Percentiles rank a stretch among this genome's conserved stretches.
Evolutionary conservation across 2,888 invertebrate species (phyloP).

Genomic region (Eupithecia pulchellata): DNA sequence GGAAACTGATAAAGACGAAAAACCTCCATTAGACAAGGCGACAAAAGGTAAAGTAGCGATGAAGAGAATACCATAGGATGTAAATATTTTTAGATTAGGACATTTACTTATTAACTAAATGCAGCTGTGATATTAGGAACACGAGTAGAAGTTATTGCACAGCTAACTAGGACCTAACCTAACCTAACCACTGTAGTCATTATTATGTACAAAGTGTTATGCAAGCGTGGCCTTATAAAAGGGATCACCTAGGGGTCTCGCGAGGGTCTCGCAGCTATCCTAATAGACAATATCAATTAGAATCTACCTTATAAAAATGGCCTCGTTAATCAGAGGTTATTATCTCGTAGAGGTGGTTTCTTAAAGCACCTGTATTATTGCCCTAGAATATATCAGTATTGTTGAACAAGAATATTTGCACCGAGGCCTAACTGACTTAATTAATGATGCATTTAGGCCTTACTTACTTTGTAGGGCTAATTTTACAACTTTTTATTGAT

Average conservation of each 20-base stretch:
- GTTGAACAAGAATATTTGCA: not conserved
- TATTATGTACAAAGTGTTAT: not conserved
- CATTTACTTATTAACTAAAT: no score
- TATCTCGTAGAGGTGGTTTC: not conserved
- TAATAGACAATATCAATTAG: not conserved
- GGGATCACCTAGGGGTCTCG: not conserved
- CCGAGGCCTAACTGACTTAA: no score
- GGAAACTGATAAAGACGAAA: not conserved
- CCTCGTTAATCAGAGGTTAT: not conserved
- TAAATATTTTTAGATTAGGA: not conserved
- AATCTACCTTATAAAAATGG: not conserved
- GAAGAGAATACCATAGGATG: not conserved
- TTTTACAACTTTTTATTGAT: not conserved
- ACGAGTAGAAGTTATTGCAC: not conserved
- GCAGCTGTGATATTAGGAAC: slow-evolving; percentile 1
- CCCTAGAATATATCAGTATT: not conserved
- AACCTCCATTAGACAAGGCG: not conserved
- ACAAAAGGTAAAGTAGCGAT: not conserved
- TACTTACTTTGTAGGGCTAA: not conserved
- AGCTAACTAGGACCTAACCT: not conserved
- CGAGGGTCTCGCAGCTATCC: not conserved
- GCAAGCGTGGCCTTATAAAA: not conserved
- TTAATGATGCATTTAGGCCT: no score
- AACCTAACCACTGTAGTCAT: not conserved
- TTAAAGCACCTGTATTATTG: not conserved